Evolutionary conservation across 2,113 vertebrate genomes (phyloP), one percentile per base, ranked within the genome.

Genomic region (Ailuropoda melanoleuca): DNA sequence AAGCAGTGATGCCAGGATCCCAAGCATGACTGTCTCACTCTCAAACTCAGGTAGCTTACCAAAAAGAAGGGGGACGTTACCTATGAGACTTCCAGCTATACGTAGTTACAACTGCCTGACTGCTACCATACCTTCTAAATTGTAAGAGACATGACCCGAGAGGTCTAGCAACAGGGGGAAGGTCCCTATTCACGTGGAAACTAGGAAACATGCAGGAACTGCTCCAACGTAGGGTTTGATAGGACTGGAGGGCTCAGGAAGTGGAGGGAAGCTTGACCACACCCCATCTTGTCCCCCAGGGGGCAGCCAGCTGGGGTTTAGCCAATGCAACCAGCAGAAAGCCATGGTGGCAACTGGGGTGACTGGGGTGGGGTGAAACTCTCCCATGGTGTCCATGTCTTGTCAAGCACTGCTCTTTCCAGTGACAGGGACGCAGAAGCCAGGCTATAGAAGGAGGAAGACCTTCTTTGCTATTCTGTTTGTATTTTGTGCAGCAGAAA

Each of bases 321-420:
- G 48, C 31, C 43, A 31, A 14, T 10, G 24, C 1, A 26, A n/a
- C 8, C 39, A 66, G 24, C 10, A 66, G 84, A 75, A 37, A 77
- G 26, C 24, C 23, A 23, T 34, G 3, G 3, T 13, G 60, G 43
- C 0, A 14, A 34, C 2, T n/a, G 2, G 18, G 23, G 31, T 4
- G 15, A 26, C 14, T 18, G 62, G 7, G 11, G 19, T 48, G 4
- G 37, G 10, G 18, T 9, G 37, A 86, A 10, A 8, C 14, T 74
- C 21, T 34, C 5, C 6, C 46, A 26, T 4, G 18, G 7, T 60
- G 34, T 7, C 34, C 19, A 18, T 39, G 7, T 46, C 68, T 46
- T 50, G 23, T 23, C 34, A 46, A 88, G 21, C 46, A 34, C 11
- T n/a, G 21, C 18, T 64, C 31, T 83, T 93, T 70, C 66, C 77